Base-by-base conservation (phyloP, 1,140 invertebrate species). In the Nasonia vitripennis region DNA sequence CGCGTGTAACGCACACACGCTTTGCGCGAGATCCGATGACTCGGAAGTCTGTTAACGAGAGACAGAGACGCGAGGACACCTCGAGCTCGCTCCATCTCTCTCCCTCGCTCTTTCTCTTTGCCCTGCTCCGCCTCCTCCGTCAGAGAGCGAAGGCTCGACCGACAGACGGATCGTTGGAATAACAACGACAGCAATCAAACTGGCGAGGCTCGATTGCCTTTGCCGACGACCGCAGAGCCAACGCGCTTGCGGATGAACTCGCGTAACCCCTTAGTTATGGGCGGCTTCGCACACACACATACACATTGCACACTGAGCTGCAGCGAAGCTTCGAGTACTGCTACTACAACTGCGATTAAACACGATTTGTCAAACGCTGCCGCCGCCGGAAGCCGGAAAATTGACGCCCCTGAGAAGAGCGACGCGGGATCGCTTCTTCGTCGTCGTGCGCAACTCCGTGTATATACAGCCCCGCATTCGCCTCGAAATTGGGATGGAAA, bases 141-240 rank as follows among this genome's bases (percentile, higher is more conserved):
- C 20, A 20, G 55, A 11, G 34, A 31, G 74, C 74, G 4, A 27
- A 27, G 17, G 20, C 4, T 12, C n/a, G 34, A 2, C 9, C 20
- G 70, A 78, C 14, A 31, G 62, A 37, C 77, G 27, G 83, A 85
- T 78, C 83, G 37, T 55, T 73, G 75, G 67, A 79, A 79, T 85
- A 85, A 71, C 83, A 85, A 79, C 75, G 75, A 75, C 48, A 14
- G 77, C 37, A 85, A 85, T 85, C 83, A 79, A 85, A 79, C 83
- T 71, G 83, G 79, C 83, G 77, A 79, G 67, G 55, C 77, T 68
- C 75, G 62, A 79, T 79, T 85, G 77, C 67, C 77, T 79, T 48
- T 41, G 73, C 62, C 55, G 17, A 41, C 55, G 9, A 67, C 77
- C 78, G 55, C 78, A 45, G 12, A 45, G 41, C 51, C 45, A 62